Evolutionary conservation across 1,140 invertebrate genomes (phyloP), one percentile per base, ranked within the genome.

Genomic region (Pinna nobilis): DNA sequence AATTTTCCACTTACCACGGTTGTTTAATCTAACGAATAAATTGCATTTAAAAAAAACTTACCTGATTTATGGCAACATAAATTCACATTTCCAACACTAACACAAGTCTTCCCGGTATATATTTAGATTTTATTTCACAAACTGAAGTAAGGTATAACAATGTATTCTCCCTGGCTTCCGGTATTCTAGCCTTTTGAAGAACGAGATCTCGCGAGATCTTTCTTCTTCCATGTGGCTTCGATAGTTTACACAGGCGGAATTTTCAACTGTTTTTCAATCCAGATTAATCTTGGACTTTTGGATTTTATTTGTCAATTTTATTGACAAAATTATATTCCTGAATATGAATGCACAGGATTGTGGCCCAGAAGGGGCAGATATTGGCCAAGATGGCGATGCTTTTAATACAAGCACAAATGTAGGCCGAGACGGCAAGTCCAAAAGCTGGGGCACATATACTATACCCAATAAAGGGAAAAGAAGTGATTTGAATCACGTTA

Each of bases 121-220:
- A n/a, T n/a, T n/a, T n/a, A n/a, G 9, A 13, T 51, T 7, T 15
- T 7, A 51, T 51, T 11, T 13, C 9, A 20, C n/a, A n/a, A n/a
- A n/a, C n/a, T n/a, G n/a, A n/a, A n/a, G n/a, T 59, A 59, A 59
- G 11, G 55, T 59, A 59, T 33, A 59, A 30, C 30, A 33, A 30
- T 59, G 55, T 59, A 59, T 59, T 59, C 23, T 59, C 23, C 55
- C 32, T 33, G 6, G 30, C 30, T 59, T 59, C 30, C 4, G 55
- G 23, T 33, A 59, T 6, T 30, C 50, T 23, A 53, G 50, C 50
- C 50, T 53, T 13, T 53, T 53, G 9, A 53, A 53, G 23, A 23
- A 23, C n/a, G n/a, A 53, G 50, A 18, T 59, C 55, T 59, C 30
- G 23, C 55, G 30, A 59, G 30, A 59, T 59, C 55, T 33, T 30